These are phyloP conservation scores for Microtus pennsylvanicus DNA, from an alignment of 2,113 vertebrate genomes.

Conservation along the genomic window DNA sequence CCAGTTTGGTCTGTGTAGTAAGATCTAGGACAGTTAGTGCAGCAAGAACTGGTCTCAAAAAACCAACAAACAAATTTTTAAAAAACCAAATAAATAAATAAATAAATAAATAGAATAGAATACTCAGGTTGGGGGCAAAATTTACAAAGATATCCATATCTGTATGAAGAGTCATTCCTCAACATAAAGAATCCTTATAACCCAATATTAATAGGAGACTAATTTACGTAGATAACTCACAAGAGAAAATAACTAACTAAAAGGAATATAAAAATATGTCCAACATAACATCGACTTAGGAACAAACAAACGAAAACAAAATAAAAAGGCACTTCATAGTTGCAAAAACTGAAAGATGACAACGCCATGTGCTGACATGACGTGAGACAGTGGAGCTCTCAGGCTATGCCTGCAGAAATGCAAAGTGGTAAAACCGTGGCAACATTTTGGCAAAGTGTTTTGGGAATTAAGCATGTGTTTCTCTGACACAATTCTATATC, in stretches of 20 bases:
- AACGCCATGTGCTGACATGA: background rate
- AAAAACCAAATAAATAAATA: background rate
- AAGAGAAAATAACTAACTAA: conserved; percentile 37
- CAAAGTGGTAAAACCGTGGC: background rate
- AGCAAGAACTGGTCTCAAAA: background rate
- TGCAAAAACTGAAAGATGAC: background rate
- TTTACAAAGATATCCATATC: background rate
- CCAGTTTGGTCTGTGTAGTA: background rate
- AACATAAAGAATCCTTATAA: conserved; percentile 30
- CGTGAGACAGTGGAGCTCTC: background rate
- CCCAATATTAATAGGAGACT: background rate
- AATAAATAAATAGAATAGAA: background rate
- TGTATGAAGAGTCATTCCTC: background rate
- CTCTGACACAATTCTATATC: background rate
- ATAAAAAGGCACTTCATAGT: background rate
- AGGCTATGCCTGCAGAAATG: background rate
- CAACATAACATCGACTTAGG: background rate
- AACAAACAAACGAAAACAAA: background rate
- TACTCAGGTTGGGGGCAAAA: background rate
- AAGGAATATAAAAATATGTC: background rate
- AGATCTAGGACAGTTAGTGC: background rate
- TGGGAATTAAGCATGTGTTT: background rate
- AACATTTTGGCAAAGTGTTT: background rate
- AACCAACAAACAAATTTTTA: background rate
- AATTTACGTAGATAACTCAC: background rate